These are phyloP conservation scores for Nowickia ferox DNA, from an alignment of 2,888 invertebrate genomes.

Conservation along the genomic window DNA sequence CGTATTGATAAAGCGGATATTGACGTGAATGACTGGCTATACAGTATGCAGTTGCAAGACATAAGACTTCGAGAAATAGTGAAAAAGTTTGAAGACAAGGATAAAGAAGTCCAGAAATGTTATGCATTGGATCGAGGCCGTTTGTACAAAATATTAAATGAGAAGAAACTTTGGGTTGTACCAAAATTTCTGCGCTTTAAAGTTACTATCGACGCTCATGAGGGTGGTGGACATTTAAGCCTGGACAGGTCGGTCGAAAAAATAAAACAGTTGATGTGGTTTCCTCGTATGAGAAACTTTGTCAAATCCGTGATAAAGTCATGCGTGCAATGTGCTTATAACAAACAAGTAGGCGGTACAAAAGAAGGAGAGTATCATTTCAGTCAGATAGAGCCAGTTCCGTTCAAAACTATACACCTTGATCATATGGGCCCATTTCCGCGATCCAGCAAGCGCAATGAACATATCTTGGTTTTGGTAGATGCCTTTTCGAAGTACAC, in stretches of 20 bases:
- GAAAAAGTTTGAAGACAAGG: background rate
- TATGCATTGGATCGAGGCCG: background rate
- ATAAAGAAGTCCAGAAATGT: background rate
- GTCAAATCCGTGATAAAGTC: background rate
- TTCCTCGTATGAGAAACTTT: constrained; percentile 79
- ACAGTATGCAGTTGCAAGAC: background rate
- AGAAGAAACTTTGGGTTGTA: constrained; percentile 51
- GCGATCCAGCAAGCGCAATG: no score
- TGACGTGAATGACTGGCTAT: background rate
- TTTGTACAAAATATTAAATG: background rate
- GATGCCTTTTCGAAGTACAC: no score
- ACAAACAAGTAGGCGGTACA: no score
- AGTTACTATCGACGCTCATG: constrained; percentile 6
- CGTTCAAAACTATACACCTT: no score
- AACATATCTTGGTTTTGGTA: no score
- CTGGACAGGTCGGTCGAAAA: constrained; percentile 73
- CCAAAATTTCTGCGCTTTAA: constrained; percentile 26
- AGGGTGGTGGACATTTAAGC: constrained; percentile 64
- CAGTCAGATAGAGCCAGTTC: constrained; percentile 3
- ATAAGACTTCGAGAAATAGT: background rate
- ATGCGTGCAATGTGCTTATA: no score
- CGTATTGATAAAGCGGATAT: constrained; percentile 1
- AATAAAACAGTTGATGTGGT: constrained; percentile 80
- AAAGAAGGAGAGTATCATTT: no score
- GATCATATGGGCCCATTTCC: no score